phyloP scores from a whole-genome alignment of 2,113 vertebrate species.

The Xenopus laevis region DNA sequence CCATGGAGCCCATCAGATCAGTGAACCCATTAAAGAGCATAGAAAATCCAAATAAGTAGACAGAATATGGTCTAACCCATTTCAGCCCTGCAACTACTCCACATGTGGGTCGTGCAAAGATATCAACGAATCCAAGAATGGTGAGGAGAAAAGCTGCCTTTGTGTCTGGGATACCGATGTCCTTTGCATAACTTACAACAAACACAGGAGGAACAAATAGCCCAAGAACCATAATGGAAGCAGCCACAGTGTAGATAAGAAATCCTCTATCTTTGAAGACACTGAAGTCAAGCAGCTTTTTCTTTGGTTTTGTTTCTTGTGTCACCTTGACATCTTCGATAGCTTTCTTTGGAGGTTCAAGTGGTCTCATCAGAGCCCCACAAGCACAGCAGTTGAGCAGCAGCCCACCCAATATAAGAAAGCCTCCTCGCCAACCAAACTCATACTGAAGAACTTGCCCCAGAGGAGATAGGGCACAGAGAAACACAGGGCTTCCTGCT shows the following conservation, averaged over 20 bases:
- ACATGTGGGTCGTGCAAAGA: conserved; percentile 84
- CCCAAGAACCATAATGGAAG: conserved; percentile 92
- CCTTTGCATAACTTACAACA: conserved; percentile 90
- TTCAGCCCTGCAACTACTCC: conserved; percentile 80
- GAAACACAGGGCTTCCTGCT: conserved; percentile 87
- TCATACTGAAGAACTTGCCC: conserved; percentile 82
- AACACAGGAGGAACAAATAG: conserved; percentile 91
- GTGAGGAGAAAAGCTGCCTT: conserved; percentile 84
- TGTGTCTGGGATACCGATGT: conserved; percentile 78
- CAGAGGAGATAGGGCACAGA: conserved; percentile 85
- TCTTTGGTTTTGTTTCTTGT: conserved; percentile 46
- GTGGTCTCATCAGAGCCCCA: conserved; percentile 84
- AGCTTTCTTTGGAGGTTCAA: conserved; percentile 60
- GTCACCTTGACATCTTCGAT: conserved; percentile 41
- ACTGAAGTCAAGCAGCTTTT: conserved; percentile 82
- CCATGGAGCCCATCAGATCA: conserved; percentile 81
- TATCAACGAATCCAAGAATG: conserved; percentile 88
- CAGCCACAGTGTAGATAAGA: conserved; percentile 80
- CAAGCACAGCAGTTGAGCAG: conserved; percentile 93
- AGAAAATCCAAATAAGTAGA: conserved; percentile 90
- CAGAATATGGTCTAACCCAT: conserved; percentile 82
- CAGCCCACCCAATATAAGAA: conserved; percentile 83
- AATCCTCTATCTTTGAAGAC: conserved; percentile 87
- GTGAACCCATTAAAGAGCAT: conserved; percentile 90
- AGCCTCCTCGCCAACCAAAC: conserved; percentile 89